These are phyloP conservation scores for Drosophila rufa DNA, from an alignment of 1,140 invertebrate species.

Conservation along the genomic window DNA sequence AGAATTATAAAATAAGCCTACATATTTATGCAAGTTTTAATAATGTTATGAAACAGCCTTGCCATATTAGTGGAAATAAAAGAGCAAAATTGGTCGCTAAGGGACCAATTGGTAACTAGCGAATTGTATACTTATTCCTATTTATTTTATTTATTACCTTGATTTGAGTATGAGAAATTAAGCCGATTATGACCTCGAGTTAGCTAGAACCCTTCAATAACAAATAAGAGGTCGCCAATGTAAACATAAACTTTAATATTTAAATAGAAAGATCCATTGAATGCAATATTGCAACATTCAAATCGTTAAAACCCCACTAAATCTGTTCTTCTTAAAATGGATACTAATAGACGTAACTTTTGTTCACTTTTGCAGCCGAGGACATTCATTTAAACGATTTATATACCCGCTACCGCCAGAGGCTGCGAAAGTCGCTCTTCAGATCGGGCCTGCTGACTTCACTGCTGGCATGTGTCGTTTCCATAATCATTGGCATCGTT, in stretches of 20 bases:
- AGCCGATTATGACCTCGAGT: too few species aligned
- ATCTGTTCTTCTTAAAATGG: not conserved
- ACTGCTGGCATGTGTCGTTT: conserved; percentile 80
- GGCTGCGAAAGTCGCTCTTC: conserved; percentile 84
- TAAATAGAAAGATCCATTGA: not conserved
- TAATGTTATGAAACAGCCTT: not conserved
- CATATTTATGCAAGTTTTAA: conserved; percentile 14
- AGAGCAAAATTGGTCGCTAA: not conserved
- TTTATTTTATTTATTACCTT: not conserved
- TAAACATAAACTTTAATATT: too few species aligned
- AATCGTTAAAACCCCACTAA: not conserved
- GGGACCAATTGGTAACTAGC: not conserved
- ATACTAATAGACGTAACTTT: conserved; percentile 3
- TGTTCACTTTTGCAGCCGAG: conserved; percentile 65
- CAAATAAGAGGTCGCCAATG: too few species aligned
- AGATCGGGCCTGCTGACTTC: conserved; percentile 81
- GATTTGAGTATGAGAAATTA: too few species aligned
- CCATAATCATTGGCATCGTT: conserved; percentile 78
- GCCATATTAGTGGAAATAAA: not conserved
- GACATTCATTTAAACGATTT: conserved; percentile 84
- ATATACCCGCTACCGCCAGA: conserved; percentile 84
- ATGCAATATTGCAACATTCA: too few species aligned
- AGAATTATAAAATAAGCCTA: conserved; percentile 11
- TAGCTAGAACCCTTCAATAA: too few species aligned
- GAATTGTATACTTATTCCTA: not conserved